phyloP scores from a whole-genome alignment of 2,113 vertebrate genomes.

The Myrmecobius fasciatus region DNA sequence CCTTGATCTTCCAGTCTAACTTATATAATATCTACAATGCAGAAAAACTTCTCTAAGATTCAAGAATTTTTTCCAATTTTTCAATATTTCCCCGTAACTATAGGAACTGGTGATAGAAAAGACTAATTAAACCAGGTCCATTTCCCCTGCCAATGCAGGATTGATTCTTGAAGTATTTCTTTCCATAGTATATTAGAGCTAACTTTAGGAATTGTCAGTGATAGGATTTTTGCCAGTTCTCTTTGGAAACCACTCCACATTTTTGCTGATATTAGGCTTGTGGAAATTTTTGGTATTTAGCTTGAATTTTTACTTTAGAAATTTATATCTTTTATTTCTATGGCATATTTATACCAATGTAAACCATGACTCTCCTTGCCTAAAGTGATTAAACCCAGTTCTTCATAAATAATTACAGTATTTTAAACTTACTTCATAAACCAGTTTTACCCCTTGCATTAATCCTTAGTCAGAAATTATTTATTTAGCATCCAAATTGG shows the following conservation, averaged over 20 bases:
- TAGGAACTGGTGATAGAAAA: constrained; percentile 16
- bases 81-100: neutral
- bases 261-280: neutral
- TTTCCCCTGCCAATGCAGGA: neutral
- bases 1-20: neutral
- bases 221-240: neutral
- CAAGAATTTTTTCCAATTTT: neutral
- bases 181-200: neutral
- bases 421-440: neutral
- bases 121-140: neutral
- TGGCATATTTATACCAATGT: neutral
- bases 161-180: neutral
- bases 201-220: neutral
- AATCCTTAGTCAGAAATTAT: neutral
- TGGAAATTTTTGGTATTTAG: neutral
- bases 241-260: neutral
- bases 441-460: neutral
- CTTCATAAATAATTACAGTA: neutral
- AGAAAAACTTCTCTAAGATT: neutral
- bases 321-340: neutral
- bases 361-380: neutral
- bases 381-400: neutral
- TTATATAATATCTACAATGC: neutral
- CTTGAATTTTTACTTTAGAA: constrained; percentile 14
- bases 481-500: neutral